Evolutionary conservation across 2,888 invertebrate genomes (phyloP).

Genomic region (Bhutanitis thaidina): DNA sequence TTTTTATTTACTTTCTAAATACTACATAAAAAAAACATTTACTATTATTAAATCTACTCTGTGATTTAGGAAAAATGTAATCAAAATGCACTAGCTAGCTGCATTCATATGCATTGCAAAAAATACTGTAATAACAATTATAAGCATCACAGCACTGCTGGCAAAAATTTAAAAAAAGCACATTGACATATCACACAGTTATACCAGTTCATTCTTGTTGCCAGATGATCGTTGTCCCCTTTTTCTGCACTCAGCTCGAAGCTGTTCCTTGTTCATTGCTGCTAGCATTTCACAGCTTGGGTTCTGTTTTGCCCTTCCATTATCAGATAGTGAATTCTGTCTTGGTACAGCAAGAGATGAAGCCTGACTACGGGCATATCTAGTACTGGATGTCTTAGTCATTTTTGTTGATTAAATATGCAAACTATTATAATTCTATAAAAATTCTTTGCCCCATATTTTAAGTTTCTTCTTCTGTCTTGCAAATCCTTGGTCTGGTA

Average conservation of each 20-base stretch:
- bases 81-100: constrained; percentile 5
- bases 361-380: constrained; percentile 68
- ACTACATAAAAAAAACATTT: background rate
- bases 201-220: constrained; percentile 86
- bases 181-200: constrained; percentile 56
- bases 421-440: constrained; percentile 24
- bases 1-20: background rate
- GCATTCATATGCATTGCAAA: constrained; percentile 15
- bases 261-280: constrained; percentile 84
- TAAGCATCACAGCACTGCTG: constrained; percentile 57
- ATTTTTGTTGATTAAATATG: constrained; percentile 33
- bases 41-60: background rate
- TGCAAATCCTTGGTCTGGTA: constrained; percentile 10
- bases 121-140: constrained; percentile 27
- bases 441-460: constrained; percentile 19
- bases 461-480: constrained; percentile 10
- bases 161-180: constrained; percentile 52
- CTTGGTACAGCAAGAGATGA: constrained; percentile 61
- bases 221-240: constrained; percentile 84
- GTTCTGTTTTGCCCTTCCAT: constrained; percentile 64
- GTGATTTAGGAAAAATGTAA: background rate
- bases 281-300: constrained; percentile 74
- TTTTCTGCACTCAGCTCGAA: constrained; percentile 84
- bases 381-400: constrained; percentile 59
- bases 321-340: constrained; percentile 65